A percentile compares a stretch with the other conserved stretches of the same genome.
Evolutionary conservation across 1,140 invertebrate genomes (phyloP).

Genomic region (Hylyphantes graminicola): DNA sequence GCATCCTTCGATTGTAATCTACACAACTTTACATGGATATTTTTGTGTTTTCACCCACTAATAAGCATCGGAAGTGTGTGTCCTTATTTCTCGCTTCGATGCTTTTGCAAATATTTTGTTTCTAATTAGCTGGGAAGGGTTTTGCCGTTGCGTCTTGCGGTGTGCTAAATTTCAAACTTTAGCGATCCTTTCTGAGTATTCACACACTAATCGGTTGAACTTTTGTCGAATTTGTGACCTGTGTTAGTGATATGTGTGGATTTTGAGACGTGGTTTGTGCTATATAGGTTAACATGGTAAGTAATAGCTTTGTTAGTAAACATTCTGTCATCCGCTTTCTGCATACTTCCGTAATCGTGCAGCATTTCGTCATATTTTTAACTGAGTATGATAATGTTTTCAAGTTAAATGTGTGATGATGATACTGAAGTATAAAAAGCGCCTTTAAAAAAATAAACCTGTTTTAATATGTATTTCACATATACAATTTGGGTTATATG

Average conservation of each 20-base stretch:
- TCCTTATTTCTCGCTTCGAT: slow-evolving; percentile 13
- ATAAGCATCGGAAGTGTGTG: not conserved
- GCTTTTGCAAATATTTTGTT: not conserved
- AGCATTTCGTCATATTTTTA: too few relatives aligned
- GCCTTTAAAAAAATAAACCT: too few relatives aligned
- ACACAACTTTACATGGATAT: not conserved
- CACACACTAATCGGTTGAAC: too few relatives aligned
- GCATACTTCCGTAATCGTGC: not conserved
- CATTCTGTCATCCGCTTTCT: not conserved
- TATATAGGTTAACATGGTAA: slow-evolving; percentile 1
- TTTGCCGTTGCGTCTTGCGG: slow-evolving; percentile 6
- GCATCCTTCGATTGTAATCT: slow-evolving; percentile 4
- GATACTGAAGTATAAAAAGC: too few relatives aligned
- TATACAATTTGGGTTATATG: too few relatives aligned
- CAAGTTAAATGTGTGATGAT: too few relatives aligned
- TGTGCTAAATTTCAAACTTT: not conserved
- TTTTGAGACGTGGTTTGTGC: not conserved
- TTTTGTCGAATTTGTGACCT: too few relatives aligned
- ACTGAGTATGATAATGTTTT: too few relatives aligned
- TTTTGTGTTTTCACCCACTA: not conserved
- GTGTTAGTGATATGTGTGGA: too few relatives aligned
- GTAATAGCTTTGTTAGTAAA: not conserved
- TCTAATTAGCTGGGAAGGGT: slow-evolving; percentile 19
- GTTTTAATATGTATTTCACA: too few relatives aligned
- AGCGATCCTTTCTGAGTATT: too few relatives aligned